Evolutionary conservation across 53 echinoderm and acorn worm species (phyloP).

Genomic region (Patiria pectinifera): DNA sequence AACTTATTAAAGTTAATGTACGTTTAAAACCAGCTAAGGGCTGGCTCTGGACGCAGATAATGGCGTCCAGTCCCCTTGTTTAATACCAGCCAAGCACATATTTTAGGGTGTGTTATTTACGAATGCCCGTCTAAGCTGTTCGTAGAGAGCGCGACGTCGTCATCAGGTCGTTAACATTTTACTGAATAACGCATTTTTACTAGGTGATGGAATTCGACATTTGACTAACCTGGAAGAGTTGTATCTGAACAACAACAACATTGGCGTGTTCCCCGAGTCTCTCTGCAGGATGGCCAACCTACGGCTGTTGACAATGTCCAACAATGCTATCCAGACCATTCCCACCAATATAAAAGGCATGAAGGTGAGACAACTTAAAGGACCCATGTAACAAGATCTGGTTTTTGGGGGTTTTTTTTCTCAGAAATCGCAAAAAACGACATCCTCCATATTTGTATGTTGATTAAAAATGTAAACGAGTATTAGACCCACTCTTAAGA

Average conservation of each 20-base stretch:
- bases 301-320: background rate
- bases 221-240: conserved; percentile 8
- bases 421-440: no score
- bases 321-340: background rate
- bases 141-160: no score
- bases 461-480: background rate
- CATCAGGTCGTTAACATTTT: no score
- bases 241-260: conserved; percentile 6
- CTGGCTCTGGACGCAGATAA: no score
- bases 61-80: no score
- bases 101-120: no score
- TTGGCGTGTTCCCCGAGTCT: background rate
- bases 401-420: background rate
- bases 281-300: background rate
- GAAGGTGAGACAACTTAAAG: background rate
- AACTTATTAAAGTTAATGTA: no score
- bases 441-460: background rate
- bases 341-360: background rate
- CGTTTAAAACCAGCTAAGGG: no score
- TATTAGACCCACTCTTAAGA: background rate
- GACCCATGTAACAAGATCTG: background rate
- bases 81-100: no score
- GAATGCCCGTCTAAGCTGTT: no score
- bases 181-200: background rate
- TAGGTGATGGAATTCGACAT: background rate